These are phyloP conservation scores for Cerastoderma edule DNA, from an alignment of 2,888 invertebrate species.

Conservation along the genomic window DNA sequence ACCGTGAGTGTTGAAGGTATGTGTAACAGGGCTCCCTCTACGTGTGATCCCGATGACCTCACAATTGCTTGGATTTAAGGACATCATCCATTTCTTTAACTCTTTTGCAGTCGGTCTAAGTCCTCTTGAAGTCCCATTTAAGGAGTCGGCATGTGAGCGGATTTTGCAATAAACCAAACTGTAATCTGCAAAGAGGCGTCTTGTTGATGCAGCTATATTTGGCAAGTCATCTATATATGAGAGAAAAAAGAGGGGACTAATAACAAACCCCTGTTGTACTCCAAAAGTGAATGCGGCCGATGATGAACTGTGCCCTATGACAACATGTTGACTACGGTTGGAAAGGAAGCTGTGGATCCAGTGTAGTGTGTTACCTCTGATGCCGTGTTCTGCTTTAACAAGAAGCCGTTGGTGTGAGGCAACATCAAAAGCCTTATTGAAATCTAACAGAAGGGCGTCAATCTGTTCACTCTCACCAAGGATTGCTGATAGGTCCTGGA, in stretches of 20 bases:
- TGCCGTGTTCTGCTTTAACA: neutral
- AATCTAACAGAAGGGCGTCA: neutral
- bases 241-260: neutral
- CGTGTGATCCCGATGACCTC: constrained; percentile 4
- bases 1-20: neutral
- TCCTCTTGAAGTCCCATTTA: neutral
- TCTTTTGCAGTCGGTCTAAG: neutral
- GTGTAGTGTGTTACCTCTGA: no score
- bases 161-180: constrained; percentile 1
- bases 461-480: neutral
- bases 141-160: neutral
- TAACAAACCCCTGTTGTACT: neutral
- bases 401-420: constrained; percentile 8
- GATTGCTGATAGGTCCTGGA: constrained; percentile 9
- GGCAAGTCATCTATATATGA: constrained; percentile 7
- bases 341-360: constrained; percentile 15
- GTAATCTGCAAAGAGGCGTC: neutral
- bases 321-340: constrained; percentile 16
- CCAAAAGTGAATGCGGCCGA: neutral
- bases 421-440: constrained; percentile 18
- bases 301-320: constrained; percentile 12
- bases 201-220: neutral
- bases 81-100: neutral
- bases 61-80: neutral
- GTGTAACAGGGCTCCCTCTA: neutral